Percentiles rank a stretch among this genome's conserved stretches.
Evolutionary conservation across 2,113 vertebrate genomes (phyloP).

Genomic region (Dipodomys stephensi): DNA sequence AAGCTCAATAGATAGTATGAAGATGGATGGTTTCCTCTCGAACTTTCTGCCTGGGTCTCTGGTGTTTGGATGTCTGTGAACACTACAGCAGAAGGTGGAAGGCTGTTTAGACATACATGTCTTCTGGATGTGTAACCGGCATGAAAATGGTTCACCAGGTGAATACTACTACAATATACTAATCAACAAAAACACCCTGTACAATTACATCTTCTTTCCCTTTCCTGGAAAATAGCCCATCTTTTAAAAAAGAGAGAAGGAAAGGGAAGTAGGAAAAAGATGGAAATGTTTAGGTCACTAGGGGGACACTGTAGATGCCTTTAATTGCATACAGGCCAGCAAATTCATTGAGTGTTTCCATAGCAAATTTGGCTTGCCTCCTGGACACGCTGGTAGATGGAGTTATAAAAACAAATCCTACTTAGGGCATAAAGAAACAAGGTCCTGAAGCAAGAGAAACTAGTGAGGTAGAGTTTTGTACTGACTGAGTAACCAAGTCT

Average conservation of each 20-base stretch:
- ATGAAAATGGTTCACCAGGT: not conserved
- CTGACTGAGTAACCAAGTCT: not conserved
- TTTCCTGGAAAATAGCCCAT: not conserved
- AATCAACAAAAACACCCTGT: not conserved
- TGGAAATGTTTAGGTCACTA: not conserved
- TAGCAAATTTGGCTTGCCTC: constrained; percentile 59
- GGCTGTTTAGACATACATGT: not conserved
- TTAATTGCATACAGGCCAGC: constrained; percentile 32
- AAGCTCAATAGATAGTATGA: not conserved
- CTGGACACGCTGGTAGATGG: constrained; percentile 49
- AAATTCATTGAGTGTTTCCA: constrained; percentile 65
- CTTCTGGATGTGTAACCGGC: not conserved
- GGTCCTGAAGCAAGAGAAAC: not conserved
- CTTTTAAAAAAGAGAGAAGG: not conserved
- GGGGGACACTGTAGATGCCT: not conserved
- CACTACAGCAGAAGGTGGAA: not conserved
- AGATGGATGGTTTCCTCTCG: not conserved
- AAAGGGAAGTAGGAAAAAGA: constrained; percentile 11
- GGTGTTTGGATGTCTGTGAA: not conserved
- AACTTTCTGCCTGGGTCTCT: not conserved
- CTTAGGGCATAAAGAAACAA: constrained; percentile 41
- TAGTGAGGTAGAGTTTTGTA: not conserved
- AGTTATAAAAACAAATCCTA: constrained; percentile 69
- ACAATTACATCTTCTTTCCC: not conserved
- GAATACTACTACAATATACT: not conserved